These are phyloP conservation scores for Pollenia labialis DNA, from an alignment of 2,888 invertebrate genomes.

Conservation along the genomic window DNA sequence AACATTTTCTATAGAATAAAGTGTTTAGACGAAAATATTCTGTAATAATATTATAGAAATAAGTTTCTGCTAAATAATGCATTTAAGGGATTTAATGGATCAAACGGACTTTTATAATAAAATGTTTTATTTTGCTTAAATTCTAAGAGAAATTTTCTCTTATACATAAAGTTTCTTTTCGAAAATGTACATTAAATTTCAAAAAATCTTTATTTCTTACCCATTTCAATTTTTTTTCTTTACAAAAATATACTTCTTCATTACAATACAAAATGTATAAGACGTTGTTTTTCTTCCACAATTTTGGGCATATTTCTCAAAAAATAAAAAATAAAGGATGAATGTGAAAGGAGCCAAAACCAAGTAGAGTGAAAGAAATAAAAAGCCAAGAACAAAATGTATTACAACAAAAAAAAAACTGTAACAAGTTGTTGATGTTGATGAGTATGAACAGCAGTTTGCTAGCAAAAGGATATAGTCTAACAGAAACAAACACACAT, in stretches of 20 bases:
- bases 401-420: conserved; percentile 39
- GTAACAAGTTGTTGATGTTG: conserved; percentile 72
- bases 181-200: background rate
- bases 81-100: too few species aligned
- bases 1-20: too few species aligned
- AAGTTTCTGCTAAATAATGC: too few species aligned
- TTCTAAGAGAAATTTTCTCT: too few species aligned
- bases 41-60: too few species aligned
- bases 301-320: conserved; percentile 54
- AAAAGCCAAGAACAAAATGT: conserved; percentile 5
- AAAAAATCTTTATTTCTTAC: background rate
- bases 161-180: background rate
- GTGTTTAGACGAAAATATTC: too few species aligned
- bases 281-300: background rate
- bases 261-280: background rate
- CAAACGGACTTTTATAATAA: too few species aligned
- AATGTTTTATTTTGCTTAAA: too few species aligned
- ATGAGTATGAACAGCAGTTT: conserved; percentile 66
- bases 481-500: background rate
- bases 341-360: background rate
- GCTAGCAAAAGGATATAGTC: conserved; percentile 33
- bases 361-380: conserved; percentile 29
- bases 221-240: background rate
- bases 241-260: background rate
- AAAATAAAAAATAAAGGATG: conserved; percentile 11